These are phyloP conservation scores for Phlogophora meticulosa DNA, from an alignment of 2,888 invertebrate species.

Conservation along the genomic window DNA sequence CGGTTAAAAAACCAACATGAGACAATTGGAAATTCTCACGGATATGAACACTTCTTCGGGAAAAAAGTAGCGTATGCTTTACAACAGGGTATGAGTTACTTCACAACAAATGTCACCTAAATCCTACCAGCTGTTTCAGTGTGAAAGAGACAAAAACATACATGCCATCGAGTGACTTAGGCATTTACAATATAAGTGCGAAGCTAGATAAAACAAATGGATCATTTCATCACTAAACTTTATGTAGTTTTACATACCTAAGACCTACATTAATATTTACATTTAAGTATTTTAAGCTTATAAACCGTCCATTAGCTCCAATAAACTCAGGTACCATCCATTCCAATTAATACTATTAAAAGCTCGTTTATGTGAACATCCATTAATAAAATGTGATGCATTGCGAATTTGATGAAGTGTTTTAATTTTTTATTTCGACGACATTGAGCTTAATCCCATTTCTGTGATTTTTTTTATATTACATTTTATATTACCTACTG, in stretches of 20 bases:
- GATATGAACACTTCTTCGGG: too few species aligned
- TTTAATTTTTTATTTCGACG: conserved; percentile 1
- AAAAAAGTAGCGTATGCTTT: too few species aligned
- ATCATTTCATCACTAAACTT: too few species aligned
- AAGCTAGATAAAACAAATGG: neutral
- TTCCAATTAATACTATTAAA: conserved; percentile 33
- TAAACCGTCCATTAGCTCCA: conserved; percentile 23
- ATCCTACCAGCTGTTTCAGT: too few species aligned
- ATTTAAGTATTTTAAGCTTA: neutral
- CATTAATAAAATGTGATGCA: conserved; percentile 25
- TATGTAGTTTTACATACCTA: neutral
- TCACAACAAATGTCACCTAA: too few species aligned
- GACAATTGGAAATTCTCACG: too few species aligned
- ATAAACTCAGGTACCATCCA: conserved; percentile 23
- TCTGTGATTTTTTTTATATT: neutral
- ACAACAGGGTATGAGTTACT: too few species aligned
- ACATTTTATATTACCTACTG: neutral
- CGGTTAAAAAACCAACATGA: too few species aligned
- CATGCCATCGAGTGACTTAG: too few species aligned
- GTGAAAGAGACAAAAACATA: too few species aligned
- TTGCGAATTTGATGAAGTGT: conserved; percentile 18
- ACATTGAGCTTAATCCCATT: conserved; percentile 16
- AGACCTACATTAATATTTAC: neutral
- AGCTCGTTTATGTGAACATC: conserved; percentile 19
- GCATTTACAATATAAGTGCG: too few species aligned